phyloP scores from a whole-genome alignment of 2,113 vertebrate genomes.

The Pseudorasbora parva region DNA sequence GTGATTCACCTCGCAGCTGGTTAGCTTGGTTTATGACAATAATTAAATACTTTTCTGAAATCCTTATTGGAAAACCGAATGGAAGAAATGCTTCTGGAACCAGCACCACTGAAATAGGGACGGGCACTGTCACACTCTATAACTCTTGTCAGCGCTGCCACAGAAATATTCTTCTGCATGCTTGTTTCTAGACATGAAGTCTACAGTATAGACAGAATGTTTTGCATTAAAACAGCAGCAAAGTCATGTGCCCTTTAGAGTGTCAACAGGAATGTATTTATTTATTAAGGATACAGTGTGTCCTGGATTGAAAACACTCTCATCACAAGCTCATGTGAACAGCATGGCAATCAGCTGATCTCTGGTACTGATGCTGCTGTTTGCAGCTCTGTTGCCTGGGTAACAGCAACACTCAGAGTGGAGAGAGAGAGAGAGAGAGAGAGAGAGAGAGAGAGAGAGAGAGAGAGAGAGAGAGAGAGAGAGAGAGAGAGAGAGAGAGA shows the following conservation, averaged over 20 bases:
- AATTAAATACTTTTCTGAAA: too few species aligned
- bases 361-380: slow-evolving; percentile 48
- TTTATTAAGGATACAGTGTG: neutral
- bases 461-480: slow-evolving; percentile 23
- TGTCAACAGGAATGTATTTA: slow-evolving; percentile 30
- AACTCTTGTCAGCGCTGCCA: too few species aligned
- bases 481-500: slow-evolving; percentile 30
- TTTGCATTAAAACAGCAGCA: neutral
- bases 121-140: too few species aligned
- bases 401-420: slow-evolving; percentile 44
- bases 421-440: neutral
- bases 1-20: too few species aligned
- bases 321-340: slow-evolving; percentile 25
- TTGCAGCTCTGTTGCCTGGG: slow-evolving; percentile 52
- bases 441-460: neutral
- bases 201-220: neutral
- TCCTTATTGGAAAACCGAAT: too few species aligned
- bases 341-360: slow-evolving; percentile 51
- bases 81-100: too few species aligned
- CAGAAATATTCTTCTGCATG: too few species aligned
- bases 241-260: neutral
- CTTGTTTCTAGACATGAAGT: too few species aligned
- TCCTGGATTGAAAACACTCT: slow-evolving; percentile 5
- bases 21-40: too few species aligned
- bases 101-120: too few species aligned